phyloP scores from a whole-genome alignment of 2,888 invertebrate genomes.

The Hydriomena furcata region DNA sequence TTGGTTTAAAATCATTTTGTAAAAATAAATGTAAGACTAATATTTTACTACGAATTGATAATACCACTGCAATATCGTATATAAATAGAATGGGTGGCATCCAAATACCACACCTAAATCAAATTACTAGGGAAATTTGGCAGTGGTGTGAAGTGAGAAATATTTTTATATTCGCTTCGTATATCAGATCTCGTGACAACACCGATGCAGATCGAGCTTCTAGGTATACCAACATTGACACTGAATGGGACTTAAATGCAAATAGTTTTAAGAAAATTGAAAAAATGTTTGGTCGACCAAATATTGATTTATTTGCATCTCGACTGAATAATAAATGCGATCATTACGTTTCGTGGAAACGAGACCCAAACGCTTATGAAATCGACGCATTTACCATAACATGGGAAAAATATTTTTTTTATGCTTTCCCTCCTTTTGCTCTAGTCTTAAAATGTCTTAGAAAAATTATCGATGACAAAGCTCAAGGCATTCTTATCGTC shows the following conservation, averaged over 20 bases:
- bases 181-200: neutral
- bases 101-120: no score
- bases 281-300: neutral
- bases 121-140: neutral
- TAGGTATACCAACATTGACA: neutral
- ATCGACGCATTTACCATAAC: conserved; percentile 13
- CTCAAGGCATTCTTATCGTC: no score
- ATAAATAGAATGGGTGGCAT: no score
- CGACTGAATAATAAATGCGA: conserved; percentile 9
- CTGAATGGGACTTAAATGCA: neutral
- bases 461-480: conserved; percentile 1
- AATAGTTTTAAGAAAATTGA: neutral
- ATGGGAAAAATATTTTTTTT: conserved; percentile 8
- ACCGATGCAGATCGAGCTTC: neutral
- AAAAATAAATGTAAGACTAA: no score
- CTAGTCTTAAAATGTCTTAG: neutral
- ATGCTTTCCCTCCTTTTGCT: conserved; percentile 7
- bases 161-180: neutral
- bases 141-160: neutral
- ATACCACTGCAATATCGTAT: no score
- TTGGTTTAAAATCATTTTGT: no score
- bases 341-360: conserved; percentile 7
- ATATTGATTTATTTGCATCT: conserved; percentile 15
- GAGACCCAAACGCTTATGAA: conserved; percentile 7
- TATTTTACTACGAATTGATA: no score